Percentiles rank a stretch among this genome's conserved stretches.
phyloP scores from a whole-genome alignment of 2,113 vertebrate species.

The Brevimyrus niger region DNA sequence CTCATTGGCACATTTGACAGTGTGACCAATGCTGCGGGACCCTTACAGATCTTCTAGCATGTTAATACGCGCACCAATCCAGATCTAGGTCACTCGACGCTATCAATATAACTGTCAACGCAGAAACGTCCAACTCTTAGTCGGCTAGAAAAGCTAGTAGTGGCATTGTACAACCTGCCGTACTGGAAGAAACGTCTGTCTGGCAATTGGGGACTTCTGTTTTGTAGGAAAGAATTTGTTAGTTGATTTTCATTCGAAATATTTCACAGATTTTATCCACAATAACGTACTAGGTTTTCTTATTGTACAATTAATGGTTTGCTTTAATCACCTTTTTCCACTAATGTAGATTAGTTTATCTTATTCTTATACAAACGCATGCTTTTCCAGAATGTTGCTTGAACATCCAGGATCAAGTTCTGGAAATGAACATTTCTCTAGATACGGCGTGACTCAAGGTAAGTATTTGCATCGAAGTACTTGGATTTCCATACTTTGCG shows the following conservation, averaged over 20 bases:
- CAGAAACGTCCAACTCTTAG: constrained; percentile 12
- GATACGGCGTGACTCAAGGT: constrained; percentile 63
- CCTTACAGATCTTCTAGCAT: constrained; percentile 26
- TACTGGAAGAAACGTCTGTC: not conserved
- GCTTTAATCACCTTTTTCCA: not conserved
- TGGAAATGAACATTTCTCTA: constrained; percentile 59
- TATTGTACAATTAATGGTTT: not conserved
- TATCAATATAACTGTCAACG: constrained; percentile 27
- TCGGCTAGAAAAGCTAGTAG: not conserved
- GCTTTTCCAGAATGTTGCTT: constrained; percentile 56
- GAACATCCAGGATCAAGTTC: constrained; percentile 67
- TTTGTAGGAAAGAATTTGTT: not conserved
- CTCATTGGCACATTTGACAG: constrained; percentile 69
- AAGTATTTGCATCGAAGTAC: constrained; percentile 39
- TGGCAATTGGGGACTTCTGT: not conserved
- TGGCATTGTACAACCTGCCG: not conserved
- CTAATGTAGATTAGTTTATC: not conserved
- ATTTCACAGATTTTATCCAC: not conserved
- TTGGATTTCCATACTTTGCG: not conserved
- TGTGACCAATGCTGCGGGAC: constrained; percentile 18
- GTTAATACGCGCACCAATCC: constrained; percentile 35
- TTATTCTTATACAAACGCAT: not conserved
- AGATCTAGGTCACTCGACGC: constrained; percentile 47
- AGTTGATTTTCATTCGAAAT: not conserved
- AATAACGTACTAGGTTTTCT: not conserved